A percentile compares a stretch with the other conserved stretches of the same genome.
Evolutionary conservation across 1,140 invertebrate genomes (phyloP).

Genomic region (Notospermus geniculatus): DNA sequence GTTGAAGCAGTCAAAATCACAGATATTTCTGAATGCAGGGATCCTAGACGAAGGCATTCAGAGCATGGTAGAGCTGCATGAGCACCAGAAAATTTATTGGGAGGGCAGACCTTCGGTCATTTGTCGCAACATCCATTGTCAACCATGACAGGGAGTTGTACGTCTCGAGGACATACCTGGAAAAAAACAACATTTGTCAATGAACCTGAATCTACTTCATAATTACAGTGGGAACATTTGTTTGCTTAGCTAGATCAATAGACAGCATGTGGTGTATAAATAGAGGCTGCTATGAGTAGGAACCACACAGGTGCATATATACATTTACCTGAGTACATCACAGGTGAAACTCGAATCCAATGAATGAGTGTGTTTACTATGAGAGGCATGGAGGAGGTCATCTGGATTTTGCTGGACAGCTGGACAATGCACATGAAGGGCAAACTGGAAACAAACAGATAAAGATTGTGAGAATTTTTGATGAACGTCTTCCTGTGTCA

Average conservation of each 20-base stretch:
- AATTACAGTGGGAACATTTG: too few species aligned
- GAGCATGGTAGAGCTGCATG: conserved; percentile 93
- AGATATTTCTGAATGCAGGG: background rate
- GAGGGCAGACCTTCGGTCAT: conserved; percentile 94
- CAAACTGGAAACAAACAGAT: conserved; percentile 64
- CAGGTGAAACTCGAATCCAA: conserved; percentile 92
- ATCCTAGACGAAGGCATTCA: conserved; percentile 78
- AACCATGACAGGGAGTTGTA: conserved; percentile 99
- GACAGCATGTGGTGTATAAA: too few species aligned
- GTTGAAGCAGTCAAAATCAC: too few species aligned
- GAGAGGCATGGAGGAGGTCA: conserved; percentile 68
- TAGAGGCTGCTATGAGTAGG: too few species aligned
- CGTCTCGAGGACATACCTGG: conserved; percentile 93
- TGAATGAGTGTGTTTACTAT: conserved; percentile 71
- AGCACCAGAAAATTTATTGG: conserved; percentile 97
- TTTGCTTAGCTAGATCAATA: too few species aligned
- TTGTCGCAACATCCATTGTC: conserved; percentile 88
- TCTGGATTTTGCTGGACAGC: conserved; percentile 75
- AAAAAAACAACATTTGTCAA: conserved; percentile 24
- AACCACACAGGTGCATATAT: too few species aligned
- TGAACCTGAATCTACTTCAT: conserved; percentile 4
- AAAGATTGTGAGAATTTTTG: conserved; percentile 1
- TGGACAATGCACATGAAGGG: conserved; percentile 90
- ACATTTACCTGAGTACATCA: conserved; percentile 94
- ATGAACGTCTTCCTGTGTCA: too few species aligned